Conservation (phyloP, 2,113 vertebrate species). For the Ondatra zibethicus region DNA sequence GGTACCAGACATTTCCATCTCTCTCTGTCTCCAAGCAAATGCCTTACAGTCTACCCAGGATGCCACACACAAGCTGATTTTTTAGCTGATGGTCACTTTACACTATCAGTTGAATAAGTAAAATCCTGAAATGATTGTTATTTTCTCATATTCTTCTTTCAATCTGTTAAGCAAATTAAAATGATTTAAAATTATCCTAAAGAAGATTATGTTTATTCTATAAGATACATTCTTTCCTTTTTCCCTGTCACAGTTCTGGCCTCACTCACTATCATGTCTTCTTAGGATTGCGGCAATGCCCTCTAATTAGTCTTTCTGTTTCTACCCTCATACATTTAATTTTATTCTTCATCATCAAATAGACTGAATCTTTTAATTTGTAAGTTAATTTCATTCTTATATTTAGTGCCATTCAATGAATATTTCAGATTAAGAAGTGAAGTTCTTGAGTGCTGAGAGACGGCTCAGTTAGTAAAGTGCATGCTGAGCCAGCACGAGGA, state of each 20-base stretch:
- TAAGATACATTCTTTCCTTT: background rate
- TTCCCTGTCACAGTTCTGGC: background rate
- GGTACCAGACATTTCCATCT: background rate
- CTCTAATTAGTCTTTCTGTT: background rate
- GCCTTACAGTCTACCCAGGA: background rate
- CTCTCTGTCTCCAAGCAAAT: background rate
- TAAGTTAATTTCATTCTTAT: background rate
- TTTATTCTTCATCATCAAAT: background rate
- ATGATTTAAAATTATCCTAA: background rate
- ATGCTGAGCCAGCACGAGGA: background rate
- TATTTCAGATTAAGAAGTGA: background rate
- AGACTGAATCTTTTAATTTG: background rate
- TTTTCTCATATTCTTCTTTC: background rate
- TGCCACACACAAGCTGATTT: background rate
- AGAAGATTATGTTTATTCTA: background rate
- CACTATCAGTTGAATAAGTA: background rate
- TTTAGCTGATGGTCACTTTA: background rate
- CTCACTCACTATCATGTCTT: background rate
- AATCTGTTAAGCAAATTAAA: background rate
- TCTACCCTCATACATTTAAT: fast-evolving
- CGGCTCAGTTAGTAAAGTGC: background rate
- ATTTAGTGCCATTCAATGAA: background rate
- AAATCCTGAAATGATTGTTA: background rate
- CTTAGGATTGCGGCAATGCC: background rate
- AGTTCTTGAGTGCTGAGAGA: background rate